Conservation (phyloP, 2,888 invertebrate genomes). For the Perizoma affinitatum region DNA sequence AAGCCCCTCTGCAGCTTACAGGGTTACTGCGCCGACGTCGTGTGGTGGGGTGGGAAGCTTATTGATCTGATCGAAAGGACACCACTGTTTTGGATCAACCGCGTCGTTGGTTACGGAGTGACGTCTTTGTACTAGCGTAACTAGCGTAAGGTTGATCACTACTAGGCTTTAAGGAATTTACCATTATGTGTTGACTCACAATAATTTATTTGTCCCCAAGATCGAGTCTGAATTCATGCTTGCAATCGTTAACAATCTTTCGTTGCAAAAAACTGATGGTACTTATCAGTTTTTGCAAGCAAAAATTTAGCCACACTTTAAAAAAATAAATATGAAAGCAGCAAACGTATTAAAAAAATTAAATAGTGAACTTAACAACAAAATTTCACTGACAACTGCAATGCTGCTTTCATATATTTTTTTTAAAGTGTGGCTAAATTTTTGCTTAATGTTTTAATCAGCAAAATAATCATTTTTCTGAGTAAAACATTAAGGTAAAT, state of each 20-base stretch:
- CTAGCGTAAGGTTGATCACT: slow-evolving; percentile 25
- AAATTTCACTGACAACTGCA: too few relatives aligned
- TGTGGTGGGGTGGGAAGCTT: slow-evolving; percentile 58
- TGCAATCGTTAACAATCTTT: too few relatives aligned
- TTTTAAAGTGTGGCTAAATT: too few relatives aligned
- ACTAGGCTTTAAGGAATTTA: slow-evolving; percentile 16
- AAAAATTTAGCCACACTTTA: too few relatives aligned
- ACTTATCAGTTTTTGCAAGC: too few relatives aligned
- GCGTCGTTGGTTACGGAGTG: slow-evolving; percentile 51
- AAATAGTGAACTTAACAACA: too few relatives aligned
- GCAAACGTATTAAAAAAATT: too few relatives aligned
- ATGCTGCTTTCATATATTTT: too few relatives aligned
- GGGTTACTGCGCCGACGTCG: slow-evolving; percentile 73
- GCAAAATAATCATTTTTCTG: too few relatives aligned
- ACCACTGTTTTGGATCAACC: slow-evolving; percentile 59
- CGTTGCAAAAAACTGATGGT: too few relatives aligned
- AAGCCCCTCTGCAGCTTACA: slow-evolving; percentile 51
- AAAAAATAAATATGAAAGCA: neutral
- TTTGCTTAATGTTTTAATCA: too few relatives aligned
- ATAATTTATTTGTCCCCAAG: slow-evolving; percentile 9
- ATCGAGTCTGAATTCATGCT: slow-evolving; percentile 1
- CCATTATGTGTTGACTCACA: slow-evolving; percentile 12
- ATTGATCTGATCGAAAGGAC: slow-evolving; percentile 69
- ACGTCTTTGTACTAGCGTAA: slow-evolving; percentile 36
- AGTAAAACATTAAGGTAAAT: slow-evolving; percentile 21